Conservation (phyloP, 1,140 invertebrate genomes). For the Drosophila kohkoa region DNA sequence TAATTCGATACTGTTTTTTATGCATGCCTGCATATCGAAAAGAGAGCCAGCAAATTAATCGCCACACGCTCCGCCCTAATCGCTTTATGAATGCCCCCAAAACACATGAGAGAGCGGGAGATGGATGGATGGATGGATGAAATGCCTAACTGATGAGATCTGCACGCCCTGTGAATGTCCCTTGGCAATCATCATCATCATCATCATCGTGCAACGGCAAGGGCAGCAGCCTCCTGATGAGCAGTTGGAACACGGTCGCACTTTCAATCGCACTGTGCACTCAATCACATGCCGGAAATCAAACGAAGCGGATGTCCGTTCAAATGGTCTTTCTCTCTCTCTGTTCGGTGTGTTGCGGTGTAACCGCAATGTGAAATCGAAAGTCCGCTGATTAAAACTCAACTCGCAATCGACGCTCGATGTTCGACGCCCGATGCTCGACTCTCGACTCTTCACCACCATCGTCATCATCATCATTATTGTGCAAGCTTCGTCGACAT, state of each 20-base stretch:
- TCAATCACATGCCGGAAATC: conserved; percentile 82
- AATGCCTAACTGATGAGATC: conserved; percentile 62
- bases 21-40: conserved; percentile 60
- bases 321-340: conserved; percentile 50
- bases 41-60: conserved; percentile 65
- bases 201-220: conserved; percentile 24
- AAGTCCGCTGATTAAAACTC: conserved; percentile 78
- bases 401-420: conserved; percentile 43
- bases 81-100: conserved; percentile 69
- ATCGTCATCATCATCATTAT: conserved; percentile 17
- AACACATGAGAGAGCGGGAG: not conserved
- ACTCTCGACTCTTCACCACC: not conserved
- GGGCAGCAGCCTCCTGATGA: not conserved
- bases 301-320: conserved; percentile 78
- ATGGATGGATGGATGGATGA: conserved; percentile 4
- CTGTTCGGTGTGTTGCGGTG: conserved; percentile 22
- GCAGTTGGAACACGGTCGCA: conserved; percentile 38
- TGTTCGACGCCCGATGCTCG: not conserved
- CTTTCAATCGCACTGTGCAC: conserved; percentile 70
- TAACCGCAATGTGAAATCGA: conserved; percentile 78
- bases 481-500: not conserved
- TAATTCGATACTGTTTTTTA: conserved; percentile 67
- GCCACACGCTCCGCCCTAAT: conserved; percentile 72
- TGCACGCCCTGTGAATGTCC: conserved; percentile 32
- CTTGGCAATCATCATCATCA: conserved; percentile 15